These are phyloP conservation scores for Andrena dorsata DNA, from an alignment of 2,888 invertebrate genomes.

Conservation along the genomic window DNA sequence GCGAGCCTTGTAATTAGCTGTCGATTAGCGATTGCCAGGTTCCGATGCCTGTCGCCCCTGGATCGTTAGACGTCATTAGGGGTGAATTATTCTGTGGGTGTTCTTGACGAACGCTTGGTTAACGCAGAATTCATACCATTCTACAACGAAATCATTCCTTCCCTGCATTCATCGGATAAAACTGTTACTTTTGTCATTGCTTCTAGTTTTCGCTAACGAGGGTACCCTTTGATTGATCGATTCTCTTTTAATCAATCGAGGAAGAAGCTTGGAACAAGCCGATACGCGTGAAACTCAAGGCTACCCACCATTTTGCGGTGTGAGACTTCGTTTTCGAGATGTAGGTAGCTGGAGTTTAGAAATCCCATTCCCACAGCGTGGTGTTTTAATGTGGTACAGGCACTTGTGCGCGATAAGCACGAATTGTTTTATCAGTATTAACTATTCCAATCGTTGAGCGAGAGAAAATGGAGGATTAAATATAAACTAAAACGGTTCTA, in stretches of 20 bases:
- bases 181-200: no score
- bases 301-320: not conserved
- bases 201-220: no score
- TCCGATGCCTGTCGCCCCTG: slow-evolving; percentile 50
- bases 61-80: slow-evolving; percentile 54
- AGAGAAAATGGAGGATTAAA: no score
- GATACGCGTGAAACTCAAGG: not conserved
- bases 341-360: not conserved
- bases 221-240: no score
- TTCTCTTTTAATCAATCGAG: no score
- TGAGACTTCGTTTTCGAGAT: not conserved
- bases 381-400: no score
- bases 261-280: not conserved
- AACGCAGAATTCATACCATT: not conserved
- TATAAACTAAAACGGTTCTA: no score
- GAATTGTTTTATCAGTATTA: not conserved
- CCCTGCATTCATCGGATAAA: not conserved
- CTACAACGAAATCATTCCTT: not conserved
- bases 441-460: no score
- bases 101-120: slow-evolving; percentile 43
- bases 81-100: slow-evolving; percentile 44
- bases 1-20: slow-evolving; percentile 56
- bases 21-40: slow-evolving; percentile 56
- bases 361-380: not conserved
- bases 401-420: no score